These are phyloP conservation scores for Cranoglanis bouderius DNA, from an alignment of 2,113 vertebrate genomes.

Conservation along the genomic window DNA sequence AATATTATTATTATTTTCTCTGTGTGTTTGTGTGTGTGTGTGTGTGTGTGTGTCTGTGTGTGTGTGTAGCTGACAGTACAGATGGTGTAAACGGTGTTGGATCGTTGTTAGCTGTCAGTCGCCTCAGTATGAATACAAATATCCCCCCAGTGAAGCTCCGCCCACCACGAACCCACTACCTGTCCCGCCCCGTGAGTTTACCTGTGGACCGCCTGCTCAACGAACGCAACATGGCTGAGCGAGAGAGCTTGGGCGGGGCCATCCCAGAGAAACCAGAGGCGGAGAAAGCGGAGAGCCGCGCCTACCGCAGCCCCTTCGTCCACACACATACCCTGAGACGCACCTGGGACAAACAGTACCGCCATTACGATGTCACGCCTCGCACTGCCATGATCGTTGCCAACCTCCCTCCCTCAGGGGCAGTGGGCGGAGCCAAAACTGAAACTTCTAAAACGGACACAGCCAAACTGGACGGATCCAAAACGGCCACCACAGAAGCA, in stretches of 20 bases:
- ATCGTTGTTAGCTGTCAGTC: background rate
- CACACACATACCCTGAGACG: slow-evolving; percentile 82
- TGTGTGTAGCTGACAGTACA: slow-evolving; percentile 26
- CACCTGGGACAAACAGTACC: slow-evolving; percentile 85
- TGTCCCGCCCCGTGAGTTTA: slow-evolving; percentile 82
- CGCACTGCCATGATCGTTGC: slow-evolving; percentile 74
- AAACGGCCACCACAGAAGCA: slow-evolving; percentile 18
- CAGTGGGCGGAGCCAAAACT: slow-evolving; percentile 6
- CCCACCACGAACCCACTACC: slow-evolving; percentile 74
- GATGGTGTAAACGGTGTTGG: slow-evolving; percentile 22
- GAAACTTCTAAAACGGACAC: slow-evolving; percentile 65
- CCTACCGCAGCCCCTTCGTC: slow-evolving; percentile 79
- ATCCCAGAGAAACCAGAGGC: slow-evolving; percentile 82
- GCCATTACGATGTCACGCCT: slow-evolving; percentile 76
- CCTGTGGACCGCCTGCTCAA: slow-evolving; percentile 77
- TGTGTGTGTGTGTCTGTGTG: background rate
- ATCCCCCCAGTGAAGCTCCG: slow-evolving; percentile 72
- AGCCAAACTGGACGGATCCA: slow-evolving; percentile 50
- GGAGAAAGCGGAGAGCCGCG: slow-evolving; percentile 54
- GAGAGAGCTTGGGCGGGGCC: slow-evolving; percentile 62
- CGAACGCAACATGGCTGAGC: slow-evolving; percentile 73
- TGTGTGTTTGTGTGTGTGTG: slow-evolving; percentile 1
- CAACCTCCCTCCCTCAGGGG: slow-evolving; percentile 60
- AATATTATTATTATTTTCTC: background rate
- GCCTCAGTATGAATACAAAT: background rate